These are phyloP conservation scores for Hydroisotoma schaefferi DNA, from an alignment of 2,888 invertebrate species.

Conservation along the genomic window DNA sequence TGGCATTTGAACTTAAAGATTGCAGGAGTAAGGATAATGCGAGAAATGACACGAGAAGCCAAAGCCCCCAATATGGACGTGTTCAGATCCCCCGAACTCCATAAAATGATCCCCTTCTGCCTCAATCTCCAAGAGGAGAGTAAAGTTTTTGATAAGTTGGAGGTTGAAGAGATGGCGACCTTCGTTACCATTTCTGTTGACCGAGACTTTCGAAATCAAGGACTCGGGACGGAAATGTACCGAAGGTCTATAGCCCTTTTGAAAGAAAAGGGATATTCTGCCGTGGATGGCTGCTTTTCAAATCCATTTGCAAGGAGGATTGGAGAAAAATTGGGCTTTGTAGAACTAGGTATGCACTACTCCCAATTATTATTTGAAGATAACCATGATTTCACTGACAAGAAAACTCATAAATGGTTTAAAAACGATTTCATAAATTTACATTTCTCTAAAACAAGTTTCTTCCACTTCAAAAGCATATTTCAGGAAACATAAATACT, in stretches of 20 bases:
- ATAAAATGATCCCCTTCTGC: slow-evolving; percentile 36
- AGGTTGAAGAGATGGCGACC: slow-evolving; percentile 33
- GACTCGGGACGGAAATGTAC: slow-evolving; percentile 40
- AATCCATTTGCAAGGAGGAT: slow-evolving; percentile 30
- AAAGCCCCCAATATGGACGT: slow-evolving; percentile 33
- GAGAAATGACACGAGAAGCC: slow-evolving; percentile 33
- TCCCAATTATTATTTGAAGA: too few species aligned
- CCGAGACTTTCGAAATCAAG: slow-evolving; percentile 30
- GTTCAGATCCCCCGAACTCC: slow-evolving; percentile 28
- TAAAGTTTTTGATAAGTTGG: slow-evolving; percentile 29
- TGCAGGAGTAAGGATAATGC: slow-evolving; percentile 32
- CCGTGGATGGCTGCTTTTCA: slow-evolving; percentile 35
- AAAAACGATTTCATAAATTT: too few species aligned
- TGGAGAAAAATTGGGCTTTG: slow-evolving; percentile 34
- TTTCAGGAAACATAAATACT: too few species aligned
- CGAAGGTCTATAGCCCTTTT: slow-evolving; percentile 27
- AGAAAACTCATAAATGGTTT: too few species aligned
- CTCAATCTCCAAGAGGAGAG: slow-evolving; percentile 30
- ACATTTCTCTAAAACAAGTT: too few species aligned
- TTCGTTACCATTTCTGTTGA: slow-evolving; percentile 35
- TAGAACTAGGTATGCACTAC: slow-evolving; percentile 27
- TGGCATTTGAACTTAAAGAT: too few species aligned
- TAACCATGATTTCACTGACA: too few species aligned
- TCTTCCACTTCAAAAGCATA: too few species aligned
- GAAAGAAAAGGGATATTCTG: slow-evolving; percentile 33